Evolutionary conservation across 2,113 vertebrate species (phyloP).

Genomic region (Otolemur garnettii): DNA sequence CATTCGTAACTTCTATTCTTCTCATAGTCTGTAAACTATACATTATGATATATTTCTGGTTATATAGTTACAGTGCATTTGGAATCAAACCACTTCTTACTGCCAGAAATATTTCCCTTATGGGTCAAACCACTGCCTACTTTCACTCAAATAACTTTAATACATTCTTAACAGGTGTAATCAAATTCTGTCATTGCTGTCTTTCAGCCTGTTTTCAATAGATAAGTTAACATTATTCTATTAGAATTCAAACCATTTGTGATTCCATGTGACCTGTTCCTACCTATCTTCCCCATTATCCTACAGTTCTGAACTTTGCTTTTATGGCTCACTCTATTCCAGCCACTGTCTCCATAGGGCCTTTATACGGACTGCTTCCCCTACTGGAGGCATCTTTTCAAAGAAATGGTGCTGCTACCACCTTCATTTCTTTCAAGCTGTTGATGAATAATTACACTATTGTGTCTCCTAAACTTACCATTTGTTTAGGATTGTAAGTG

Average conservation of each 20-base stretch:
- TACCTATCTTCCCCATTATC: not conserved
- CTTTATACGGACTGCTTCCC: not conserved
- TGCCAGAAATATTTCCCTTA: too few species aligned
- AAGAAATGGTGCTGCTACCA: not conserved
- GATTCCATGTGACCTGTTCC: not conserved
- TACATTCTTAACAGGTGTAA: not conserved
- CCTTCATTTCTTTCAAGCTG: not conserved
- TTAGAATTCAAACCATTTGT: not conserved
- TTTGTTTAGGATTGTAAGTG: not conserved
- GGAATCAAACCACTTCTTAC: not conserved
- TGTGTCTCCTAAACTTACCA: not conserved
- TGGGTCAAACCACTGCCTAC: not conserved
- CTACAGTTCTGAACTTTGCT: not conserved
- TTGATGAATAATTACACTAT: not conserved
- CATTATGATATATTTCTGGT: not conserved
- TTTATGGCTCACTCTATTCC: accelerated
- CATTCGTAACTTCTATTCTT: not conserved
- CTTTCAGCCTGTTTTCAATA: not conserved
- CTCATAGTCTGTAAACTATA: not conserved
- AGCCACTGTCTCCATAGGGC: not conserved
- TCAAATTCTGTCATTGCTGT: not conserved
- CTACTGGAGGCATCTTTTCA: not conserved
- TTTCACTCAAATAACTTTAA: not conserved
- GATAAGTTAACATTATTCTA: not conserved
- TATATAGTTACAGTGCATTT: not conserved